A percentile compares a stretch with the other conserved stretches of the same genome.
These are phyloP conservation scores for Menidia beryllina DNA, from an alignment of 2,113 vertebrate species.

Conservation along the genomic window DNA sequence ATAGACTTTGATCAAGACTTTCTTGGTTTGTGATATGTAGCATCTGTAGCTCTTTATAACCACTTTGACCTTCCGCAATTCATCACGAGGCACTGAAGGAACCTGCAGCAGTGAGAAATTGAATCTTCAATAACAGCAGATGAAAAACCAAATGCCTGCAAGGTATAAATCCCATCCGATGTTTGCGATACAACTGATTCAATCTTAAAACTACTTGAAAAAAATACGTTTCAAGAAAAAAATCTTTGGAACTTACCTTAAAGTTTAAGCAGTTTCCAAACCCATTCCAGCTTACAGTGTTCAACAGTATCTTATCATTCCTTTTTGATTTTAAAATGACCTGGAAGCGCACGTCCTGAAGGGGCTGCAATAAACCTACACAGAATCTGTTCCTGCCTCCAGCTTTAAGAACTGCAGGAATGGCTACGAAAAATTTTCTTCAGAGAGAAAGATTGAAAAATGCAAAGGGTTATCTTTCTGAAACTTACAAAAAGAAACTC, in stretches of 20 bases:
- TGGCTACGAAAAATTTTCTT: slow-evolving; percentile 69
- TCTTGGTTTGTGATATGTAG: slow-evolving; percentile 61
- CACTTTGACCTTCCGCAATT: slow-evolving; percentile 57
- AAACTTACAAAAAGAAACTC: not conserved
- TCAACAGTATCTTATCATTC: slow-evolving; percentile 15
- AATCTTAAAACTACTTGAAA: too few relatives aligned
- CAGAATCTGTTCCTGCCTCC: slow-evolving; percentile 70
- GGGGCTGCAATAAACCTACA: slow-evolving; percentile 64
- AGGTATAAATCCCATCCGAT: too few relatives aligned
- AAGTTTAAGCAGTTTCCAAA: too few relatives aligned
- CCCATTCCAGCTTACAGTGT: too few relatives aligned
- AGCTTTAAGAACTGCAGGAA: slow-evolving; percentile 75
- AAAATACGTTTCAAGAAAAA: too few relatives aligned
- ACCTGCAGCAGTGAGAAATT: slow-evolving; percentile 37
- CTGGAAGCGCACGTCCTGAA: slow-evolving; percentile 70
- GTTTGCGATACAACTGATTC: too few relatives aligned
- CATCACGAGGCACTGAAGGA: slow-evolving; percentile 43
- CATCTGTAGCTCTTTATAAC: slow-evolving; percentile 62
- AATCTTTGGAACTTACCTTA: too few relatives aligned
- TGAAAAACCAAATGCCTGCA: too few relatives aligned
- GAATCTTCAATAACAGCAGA: too few relatives aligned
- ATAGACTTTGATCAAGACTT: slow-evolving; percentile 64
- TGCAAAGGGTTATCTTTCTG: not conserved
- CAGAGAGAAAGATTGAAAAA: not conserved
- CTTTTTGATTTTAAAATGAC: slow-evolving; percentile 56